Percentiles rank a stretch among this genome's conserved stretches.
Conservation (phyloP, 2,888 invertebrate genomes). For the Oasisia sp. region DNA sequence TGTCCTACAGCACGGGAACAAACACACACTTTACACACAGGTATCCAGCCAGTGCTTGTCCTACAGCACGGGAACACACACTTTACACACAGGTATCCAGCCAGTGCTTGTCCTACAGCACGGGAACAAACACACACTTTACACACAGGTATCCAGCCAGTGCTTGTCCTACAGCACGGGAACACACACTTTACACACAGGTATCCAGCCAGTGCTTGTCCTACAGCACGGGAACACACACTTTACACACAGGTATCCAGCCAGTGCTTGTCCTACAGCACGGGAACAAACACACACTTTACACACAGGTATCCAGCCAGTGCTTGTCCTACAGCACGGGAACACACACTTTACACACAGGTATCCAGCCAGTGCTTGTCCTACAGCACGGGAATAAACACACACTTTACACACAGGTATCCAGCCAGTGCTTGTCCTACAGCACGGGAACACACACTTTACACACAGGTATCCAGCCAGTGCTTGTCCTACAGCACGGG, state of each 20-base stretch:
- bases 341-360: not conserved
- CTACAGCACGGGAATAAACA: conserved; percentile 59
- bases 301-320: conserved; percentile 67
- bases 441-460: not conserved
- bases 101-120: conserved; percentile 82
- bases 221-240: conserved; percentile 59
- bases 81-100: too few species aligned
- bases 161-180: conserved; percentile 77
- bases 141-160: conserved; percentile 67
- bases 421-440: conserved; percentile 81
- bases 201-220: conserved; percentile 79
- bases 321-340: conserved; percentile 77
- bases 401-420: too few species aligned
- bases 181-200: not conserved
- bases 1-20: conserved; percentile 70
- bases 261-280: conserved; percentile 82
- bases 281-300: not conserved
- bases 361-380: conserved; percentile 79
- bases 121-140: not conserved
- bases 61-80: conserved; percentile 59
- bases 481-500: conserved; percentile 77
- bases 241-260: too few species aligned
- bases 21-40: not conserved
- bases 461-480: conserved; percentile 67
- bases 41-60: conserved; percentile 79